Percentiles rank a stretch among this genome's conserved stretches.
Conservation (phyloP, 2,888 invertebrate species). For the Sthenelais limicola region DNA sequence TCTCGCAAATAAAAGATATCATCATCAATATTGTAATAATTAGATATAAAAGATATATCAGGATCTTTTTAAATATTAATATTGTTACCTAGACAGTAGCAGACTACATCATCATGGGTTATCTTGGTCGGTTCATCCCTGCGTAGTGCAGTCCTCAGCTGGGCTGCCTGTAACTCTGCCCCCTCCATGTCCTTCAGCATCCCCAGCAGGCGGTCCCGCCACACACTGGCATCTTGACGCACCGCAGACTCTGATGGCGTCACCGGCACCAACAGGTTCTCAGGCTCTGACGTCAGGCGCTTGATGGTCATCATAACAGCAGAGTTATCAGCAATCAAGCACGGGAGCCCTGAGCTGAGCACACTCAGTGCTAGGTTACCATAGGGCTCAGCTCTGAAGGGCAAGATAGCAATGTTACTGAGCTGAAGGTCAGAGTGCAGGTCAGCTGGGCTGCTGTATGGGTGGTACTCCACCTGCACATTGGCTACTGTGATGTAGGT, state of each 20-base stretch:
- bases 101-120: constrained; percentile 51
- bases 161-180: constrained; percentile 42
- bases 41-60: background rate
- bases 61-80: background rate
- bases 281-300: constrained; percentile 46
- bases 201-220: constrained; percentile 49
- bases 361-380: constrained; percentile 48
- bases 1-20: background rate
- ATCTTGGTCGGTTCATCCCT: constrained; percentile 52
- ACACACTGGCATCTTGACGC: constrained; percentile 50
- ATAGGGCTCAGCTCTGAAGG: constrained; percentile 49
- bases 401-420: constrained; percentile 46
- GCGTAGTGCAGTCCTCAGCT: constrained; percentile 46
- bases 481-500: constrained; percentile 14
- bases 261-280: constrained; percentile 47
- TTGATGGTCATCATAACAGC: constrained; percentile 44
- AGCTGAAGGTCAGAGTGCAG: constrained; percentile 40
- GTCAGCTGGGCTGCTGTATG: constrained; percentile 30
- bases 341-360: constrained; percentile 52
- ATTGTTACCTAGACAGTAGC: constrained; percentile 50
- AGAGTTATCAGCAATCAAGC: constrained; percentile 49
- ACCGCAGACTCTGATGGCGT: constrained; percentile 41
- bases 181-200: constrained; percentile 41
- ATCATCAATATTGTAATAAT: background rate
- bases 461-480: constrained; percentile 31